These are phyloP conservation scores for Papilio machaon DNA, from an alignment of 1,140 invertebrate species.

Conservation along the genomic window DNA sequence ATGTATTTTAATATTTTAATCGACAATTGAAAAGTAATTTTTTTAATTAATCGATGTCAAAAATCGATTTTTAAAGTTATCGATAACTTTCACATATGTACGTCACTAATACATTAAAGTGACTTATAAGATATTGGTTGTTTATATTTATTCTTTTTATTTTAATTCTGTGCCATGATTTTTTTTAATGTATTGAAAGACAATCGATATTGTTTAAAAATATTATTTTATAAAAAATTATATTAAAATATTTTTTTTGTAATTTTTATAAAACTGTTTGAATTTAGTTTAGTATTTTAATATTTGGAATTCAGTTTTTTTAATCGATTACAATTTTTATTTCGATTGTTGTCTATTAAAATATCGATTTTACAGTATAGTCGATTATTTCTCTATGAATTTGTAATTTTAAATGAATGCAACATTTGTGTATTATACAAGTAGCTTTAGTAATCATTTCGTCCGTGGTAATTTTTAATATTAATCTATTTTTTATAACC, in stretches of 20 bases:
- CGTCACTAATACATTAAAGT: not conserved
- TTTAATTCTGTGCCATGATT: conserved; percentile 35
- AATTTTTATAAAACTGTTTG: not conserved
- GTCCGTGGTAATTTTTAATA: conserved; percentile 36
- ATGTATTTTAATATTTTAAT: not conserved
- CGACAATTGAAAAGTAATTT: not conserved
- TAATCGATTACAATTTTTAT: not conserved
- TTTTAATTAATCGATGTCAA: not conserved
- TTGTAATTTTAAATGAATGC: conserved; percentile 4
- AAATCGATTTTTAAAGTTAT: not conserved
- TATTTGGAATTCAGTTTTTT: not conserved
- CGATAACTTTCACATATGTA: conserved; percentile 3
- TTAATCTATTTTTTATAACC: conserved; percentile 27
- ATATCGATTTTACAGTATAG: not conserved
- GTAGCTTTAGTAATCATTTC: conserved; percentile 36
- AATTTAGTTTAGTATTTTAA: not conserved
- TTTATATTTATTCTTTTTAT: conserved; percentile 24
- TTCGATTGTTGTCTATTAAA: not conserved
- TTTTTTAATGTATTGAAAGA: not conserved
- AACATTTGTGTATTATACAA: conserved; percentile 24
- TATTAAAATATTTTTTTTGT: not conserved
- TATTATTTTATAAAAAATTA: not conserved
- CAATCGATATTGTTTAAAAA: conserved; percentile 4
- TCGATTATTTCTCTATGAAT: not conserved
- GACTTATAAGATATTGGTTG: not conserved